Base-by-base conservation (phyloP, 2,113 vertebrate species). In the Hymenochirus boettgeri region DNA sequence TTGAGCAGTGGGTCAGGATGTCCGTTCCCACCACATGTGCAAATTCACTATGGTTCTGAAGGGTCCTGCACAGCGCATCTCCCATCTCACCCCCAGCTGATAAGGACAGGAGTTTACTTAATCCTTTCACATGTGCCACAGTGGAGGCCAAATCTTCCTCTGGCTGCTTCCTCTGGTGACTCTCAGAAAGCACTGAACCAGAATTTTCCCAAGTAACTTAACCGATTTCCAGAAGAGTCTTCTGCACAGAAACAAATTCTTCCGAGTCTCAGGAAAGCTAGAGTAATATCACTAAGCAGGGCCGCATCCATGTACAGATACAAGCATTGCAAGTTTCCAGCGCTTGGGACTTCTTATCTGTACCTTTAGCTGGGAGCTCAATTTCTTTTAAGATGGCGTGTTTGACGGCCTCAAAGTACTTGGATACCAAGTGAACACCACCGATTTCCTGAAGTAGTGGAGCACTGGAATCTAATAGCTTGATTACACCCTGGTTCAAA, bases 1-100 rank as follows among this genome's bases (percentile, higher is more conserved):
- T 71, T 74, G 37, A 98, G 73, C 93, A 96, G 72, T 87, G 81
- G 47, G 87, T 56, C 1, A 93, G 80, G n/a, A 97, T 73, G 1
- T 88, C 61, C 0, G 79, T 71, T 4, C 73, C 60, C 2, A 93
- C 79, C 0, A 80, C 71, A 0, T 84, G 79, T 13, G 88, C 84
- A 57, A 87, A 82, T 37, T 77, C 60, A 0, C 90, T 90, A 59
- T 92, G 86, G 0, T 45, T 72, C 1, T 76, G 76, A 6, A 99
- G 81, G 24, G 78, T 76, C 23, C 76, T 83, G 2, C 88, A 76
- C 50, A 98, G 79, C 71, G 92, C 82, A 0, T 80, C 12, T 39
- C 93, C 90, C 50, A 94, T 57, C 3, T 88, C 79, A 1, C 77
- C 73, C 29, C 87, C 84, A 2, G 79, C 76, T 56, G 90, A 85